These are phyloP conservation scores for Masticophis lateralis DNA, from an alignment of 2,797 vertebrate species.

Conservation along the genomic window DNA sequence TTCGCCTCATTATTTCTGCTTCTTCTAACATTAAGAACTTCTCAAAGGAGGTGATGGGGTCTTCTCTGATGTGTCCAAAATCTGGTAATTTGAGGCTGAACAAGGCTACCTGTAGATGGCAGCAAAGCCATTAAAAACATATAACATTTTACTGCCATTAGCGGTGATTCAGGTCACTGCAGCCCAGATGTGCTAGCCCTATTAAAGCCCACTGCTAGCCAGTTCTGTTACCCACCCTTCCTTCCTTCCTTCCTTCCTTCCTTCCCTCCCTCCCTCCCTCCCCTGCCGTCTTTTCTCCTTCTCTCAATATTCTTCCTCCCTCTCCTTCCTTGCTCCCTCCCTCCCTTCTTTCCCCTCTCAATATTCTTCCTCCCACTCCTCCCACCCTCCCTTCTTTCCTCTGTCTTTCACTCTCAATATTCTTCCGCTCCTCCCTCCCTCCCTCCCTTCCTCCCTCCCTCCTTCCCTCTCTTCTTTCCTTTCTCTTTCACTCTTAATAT, in stretches of 20 bases:
- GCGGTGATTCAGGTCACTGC: neutral
- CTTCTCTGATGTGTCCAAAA: neutral
- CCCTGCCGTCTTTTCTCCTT: too few relatives aligned
- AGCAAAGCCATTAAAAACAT: neutral
- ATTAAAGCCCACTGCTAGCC: neutral
- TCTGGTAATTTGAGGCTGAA: neutral
- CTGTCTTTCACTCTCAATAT: too few relatives aligned
- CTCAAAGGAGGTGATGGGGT: neutral
- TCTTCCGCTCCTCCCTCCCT: accelerated
- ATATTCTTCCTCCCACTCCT: too few relatives aligned
- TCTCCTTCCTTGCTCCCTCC: too few relatives aligned
- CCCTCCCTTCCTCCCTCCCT: too few relatives aligned
- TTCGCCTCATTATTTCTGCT: neutral
- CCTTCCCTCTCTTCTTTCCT: too few relatives aligned
- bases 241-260: too few relatives aligned
- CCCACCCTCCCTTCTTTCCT: too few relatives aligned
- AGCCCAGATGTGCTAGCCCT: neutral
- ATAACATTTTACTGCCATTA: neutral
- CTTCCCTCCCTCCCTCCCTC: neutral
- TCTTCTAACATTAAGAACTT: neutral
- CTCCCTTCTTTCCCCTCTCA: too few relatives aligned
- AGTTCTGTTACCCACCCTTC: neutral
- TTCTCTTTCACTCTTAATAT: too few relatives aligned
- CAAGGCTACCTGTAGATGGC: neutral
- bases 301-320: too few relatives aligned